Evolutionary conservation across 2,888 invertebrate species (phyloP).

Genomic region (Nomada ruficornis): DNA sequence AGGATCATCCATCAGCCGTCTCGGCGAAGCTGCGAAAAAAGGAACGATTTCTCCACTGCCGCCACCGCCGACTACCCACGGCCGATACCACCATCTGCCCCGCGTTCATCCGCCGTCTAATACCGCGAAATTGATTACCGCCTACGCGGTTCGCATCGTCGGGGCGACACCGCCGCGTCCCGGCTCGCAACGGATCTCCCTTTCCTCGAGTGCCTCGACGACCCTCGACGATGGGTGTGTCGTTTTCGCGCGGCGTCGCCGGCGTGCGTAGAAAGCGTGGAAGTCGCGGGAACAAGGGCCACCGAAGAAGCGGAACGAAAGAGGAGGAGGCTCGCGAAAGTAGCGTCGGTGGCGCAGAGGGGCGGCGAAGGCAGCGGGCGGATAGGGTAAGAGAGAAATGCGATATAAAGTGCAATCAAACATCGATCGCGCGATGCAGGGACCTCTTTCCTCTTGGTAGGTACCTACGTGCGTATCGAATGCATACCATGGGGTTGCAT

Average conservation of each 20-base stretch:
- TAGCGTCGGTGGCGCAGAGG: not conserved
- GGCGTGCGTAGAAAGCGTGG: not conserved
- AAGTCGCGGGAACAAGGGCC: not conserved
- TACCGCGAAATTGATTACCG: constrained; percentile 67
- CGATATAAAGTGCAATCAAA: constrained; percentile 77
- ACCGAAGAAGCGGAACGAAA: constrained; percentile 12
- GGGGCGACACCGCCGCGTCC: constrained; percentile 36
- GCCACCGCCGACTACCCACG: not conserved
- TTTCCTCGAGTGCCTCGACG: not conserved
- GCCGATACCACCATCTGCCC: constrained; percentile 18
- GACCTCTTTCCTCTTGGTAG: constrained; percentile 76
- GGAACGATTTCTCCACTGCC: not conserved
- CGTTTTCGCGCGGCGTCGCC: constrained; percentile 9
- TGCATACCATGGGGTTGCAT: constrained; percentile 78
- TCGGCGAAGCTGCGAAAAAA: constrained; percentile 57
- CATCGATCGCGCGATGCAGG: constrained; percentile 76
- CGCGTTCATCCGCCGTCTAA: constrained; percentile 51
- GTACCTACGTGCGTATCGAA: constrained; percentile 78
- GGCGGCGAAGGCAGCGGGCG: constrained; percentile 25
- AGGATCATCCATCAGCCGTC: constrained; percentile 74
- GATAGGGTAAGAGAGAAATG: constrained; percentile 54
- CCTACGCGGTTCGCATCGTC: constrained; percentile 21
- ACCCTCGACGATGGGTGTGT: constrained; percentile 31
- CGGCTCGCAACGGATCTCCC: not conserved
- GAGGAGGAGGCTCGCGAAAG: not conserved